These are phyloP conservation scores for Cynoglossus semilaevis DNA, from an alignment of 2,113 vertebrate species.

Conservation along the genomic window DNA sequence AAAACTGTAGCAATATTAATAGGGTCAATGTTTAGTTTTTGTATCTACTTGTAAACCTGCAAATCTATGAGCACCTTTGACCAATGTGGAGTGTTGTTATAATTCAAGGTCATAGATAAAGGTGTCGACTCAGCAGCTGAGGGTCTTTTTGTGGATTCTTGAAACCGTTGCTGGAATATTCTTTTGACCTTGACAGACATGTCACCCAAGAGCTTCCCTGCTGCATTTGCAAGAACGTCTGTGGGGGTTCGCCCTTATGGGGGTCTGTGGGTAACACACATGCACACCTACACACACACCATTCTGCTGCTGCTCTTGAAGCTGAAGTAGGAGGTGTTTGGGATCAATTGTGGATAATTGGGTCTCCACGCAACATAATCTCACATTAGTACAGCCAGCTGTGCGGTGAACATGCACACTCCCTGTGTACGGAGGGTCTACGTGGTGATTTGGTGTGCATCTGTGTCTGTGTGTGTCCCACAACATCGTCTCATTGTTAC, in stretches of 20 bases:
- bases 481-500: background rate
- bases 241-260: constrained; percentile 17
- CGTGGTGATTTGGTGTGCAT: constrained; percentile 7
- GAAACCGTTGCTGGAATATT: constrained; percentile 10
- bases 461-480: background rate
- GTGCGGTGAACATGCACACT: constrained; percentile 45
- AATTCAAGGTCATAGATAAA: no score
- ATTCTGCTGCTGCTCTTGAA: constrained; percentile 21
- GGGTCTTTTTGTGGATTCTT: background rate
- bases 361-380: constrained; percentile 66
- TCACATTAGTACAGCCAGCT: constrained; percentile 64
- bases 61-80: no score
- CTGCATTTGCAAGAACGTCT: constrained; percentile 16
- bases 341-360: constrained; percentile 70
- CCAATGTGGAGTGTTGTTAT: no score
- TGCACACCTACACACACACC: constrained; percentile 26
- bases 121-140: no score
- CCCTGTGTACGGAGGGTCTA: constrained; percentile 23
- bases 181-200: constrained; percentile 36
- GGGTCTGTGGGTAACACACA: constrained; percentile 17
- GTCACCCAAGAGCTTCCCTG: background rate
- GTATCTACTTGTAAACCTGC: no score
- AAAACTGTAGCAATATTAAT: no score
- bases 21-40: no score
- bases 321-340: constrained; percentile 45